Conservation (phyloP, 2,113 vertebrate genomes). For the Morone saxatilis region DNA sequence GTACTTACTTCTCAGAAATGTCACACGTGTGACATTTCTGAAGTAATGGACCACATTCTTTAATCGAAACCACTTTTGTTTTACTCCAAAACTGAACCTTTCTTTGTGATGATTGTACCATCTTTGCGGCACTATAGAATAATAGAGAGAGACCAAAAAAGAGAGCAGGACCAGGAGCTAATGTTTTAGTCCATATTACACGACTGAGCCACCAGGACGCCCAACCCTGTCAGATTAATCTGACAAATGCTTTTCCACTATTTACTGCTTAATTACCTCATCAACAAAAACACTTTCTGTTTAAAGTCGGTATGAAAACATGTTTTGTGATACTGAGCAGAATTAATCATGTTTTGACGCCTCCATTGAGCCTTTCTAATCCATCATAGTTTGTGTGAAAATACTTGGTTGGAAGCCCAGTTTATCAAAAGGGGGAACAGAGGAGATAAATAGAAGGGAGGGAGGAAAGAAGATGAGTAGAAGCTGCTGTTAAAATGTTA, state of each 20-base stretch:
- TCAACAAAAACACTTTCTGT: conserved; percentile 41
- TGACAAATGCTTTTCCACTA: conserved; percentile 37
- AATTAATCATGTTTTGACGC: conserved; percentile 58
- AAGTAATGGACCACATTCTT: not conserved
- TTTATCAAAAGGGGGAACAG: conserved; percentile 38
- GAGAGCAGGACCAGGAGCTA: not conserved
- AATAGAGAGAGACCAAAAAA: not conserved
- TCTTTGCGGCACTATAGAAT: not conserved
- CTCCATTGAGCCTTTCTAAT: conserved; percentile 53
- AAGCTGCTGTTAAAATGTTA: conserved; percentile 22
- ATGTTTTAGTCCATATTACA: not conserved
- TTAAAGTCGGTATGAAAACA: conserved; percentile 46
- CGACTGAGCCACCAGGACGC: conserved; percentile 12
- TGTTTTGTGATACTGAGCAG: conserved; percentile 47
- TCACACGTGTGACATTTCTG: conserved; percentile 2
- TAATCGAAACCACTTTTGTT: not conserved
- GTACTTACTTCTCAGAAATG: too few species aligned
- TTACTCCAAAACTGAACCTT: not conserved
- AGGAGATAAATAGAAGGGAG: conserved; percentile 13
- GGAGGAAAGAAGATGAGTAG: not conserved
- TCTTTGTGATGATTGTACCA: not conserved
- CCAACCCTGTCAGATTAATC: conserved; percentile 27
- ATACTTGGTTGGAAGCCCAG: conserved; percentile 53
- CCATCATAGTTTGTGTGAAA: conserved; percentile 41
- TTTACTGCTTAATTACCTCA: conserved; percentile 55